Evolutionary conservation across 2,797 vertebrate genomes (phyloP), one percentile per base, ranked within the genome.

Genomic region (Melanogrammus aeglefinus): DNA sequence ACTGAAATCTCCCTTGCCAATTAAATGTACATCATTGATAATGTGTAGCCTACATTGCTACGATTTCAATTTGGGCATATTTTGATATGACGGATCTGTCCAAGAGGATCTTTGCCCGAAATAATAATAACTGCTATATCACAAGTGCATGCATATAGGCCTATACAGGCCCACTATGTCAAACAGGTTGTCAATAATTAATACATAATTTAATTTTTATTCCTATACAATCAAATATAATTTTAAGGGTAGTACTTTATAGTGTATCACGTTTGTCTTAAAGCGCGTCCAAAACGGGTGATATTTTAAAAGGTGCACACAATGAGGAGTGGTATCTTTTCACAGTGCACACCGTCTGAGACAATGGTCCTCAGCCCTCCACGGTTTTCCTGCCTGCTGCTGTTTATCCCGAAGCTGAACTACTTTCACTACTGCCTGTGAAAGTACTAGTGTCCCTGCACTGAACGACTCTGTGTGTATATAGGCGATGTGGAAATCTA

Each of bases 371-470:
- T 51, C 47, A 21, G 5, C 47, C 47, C 47, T 6, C 47, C 47
- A 35, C 9, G 29, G 35, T 35, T n/a, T 38, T 6, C 72, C 24
- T 24, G 66, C 38, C 8, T 70, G n/a, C 8, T 70, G n/a, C 63
- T 35, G 75, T 75, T 82, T 57, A 72, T 81, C 86, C 83, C 69
- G 75, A 16, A 89, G 87, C 83, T 88, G 81, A 81, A 80, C 83
- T 82, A 86, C 78, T n/a, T 63, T 24, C n/a, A 63, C 57, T 63
- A 10, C 6, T 57, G 47, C 47, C 14, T 44, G 36, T 44, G 35
- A 10, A 38, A 14, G 71, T 72, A 33, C 2, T 39, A n/a, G 8
- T 10, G 35, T 72, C 12, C 35, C 18, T 16, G 31, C 18, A 21
- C 21, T 24, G 57, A 24, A 7, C 1, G 57, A 9, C n/a, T 7